Evolutionary conservation across 2,888 invertebrate species (phyloP).

Genomic region (Agrochola litura): DNA sequence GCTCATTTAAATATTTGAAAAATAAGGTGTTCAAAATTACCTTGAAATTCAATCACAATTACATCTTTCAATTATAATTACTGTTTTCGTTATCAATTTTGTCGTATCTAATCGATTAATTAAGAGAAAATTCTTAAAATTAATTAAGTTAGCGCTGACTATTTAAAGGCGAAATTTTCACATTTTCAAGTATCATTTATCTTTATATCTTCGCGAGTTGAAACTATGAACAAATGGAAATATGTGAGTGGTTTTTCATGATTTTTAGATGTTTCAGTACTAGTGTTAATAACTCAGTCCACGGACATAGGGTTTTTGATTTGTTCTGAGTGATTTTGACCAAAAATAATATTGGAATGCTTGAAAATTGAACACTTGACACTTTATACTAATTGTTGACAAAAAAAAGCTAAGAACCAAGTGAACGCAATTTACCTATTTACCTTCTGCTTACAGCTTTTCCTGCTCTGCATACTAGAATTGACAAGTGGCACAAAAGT

Average conservation of each 20-base stretch:
- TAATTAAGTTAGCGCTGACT: constrained; percentile 1
- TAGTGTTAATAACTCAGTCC: background rate
- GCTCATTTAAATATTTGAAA: background rate
- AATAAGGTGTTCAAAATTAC: background rate
- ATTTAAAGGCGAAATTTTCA: constrained; percentile 2
- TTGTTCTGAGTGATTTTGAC: background rate
- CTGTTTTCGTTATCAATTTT: constrained; percentile 13
- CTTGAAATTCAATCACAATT: background rate
- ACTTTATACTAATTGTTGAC: background rate
- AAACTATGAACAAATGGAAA: constrained; percentile 12
- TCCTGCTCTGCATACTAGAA: constrained; percentile 10
- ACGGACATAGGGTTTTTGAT: background rate
- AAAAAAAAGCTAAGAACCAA: background rate
- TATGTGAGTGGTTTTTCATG: constrained; percentile 9
- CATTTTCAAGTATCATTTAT: background rate
- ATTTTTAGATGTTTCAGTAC: background rate
- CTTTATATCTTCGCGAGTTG: background rate
- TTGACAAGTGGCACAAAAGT: background rate
- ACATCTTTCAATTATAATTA: constrained; percentile 19
- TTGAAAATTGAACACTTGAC: background rate
- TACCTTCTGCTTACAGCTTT: background rate
- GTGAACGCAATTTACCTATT: background rate
- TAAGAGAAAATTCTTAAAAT: constrained; percentile 6
- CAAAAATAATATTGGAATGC: background rate
- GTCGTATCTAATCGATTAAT: constrained; percentile 32